Evolutionary conservation across 2,888 invertebrate species (phyloP).

Genomic region (Erebia epiphron): DNA sequence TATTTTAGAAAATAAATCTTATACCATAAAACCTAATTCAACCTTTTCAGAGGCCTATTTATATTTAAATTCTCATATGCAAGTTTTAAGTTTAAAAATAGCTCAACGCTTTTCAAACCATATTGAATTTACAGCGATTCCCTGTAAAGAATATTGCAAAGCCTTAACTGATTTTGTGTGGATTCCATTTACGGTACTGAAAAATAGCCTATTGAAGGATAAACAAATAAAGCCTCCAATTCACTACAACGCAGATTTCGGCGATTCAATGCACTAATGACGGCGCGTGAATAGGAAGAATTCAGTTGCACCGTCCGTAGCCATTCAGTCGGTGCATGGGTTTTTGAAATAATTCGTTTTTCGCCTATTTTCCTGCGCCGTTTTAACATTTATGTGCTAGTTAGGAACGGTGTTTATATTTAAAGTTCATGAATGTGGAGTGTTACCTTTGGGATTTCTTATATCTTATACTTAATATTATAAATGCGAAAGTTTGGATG

Average conservation of each 20-base stretch:
- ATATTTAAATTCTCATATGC: background rate
- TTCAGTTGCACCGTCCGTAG: conserved; percentile 58
- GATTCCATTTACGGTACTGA: conserved; percentile 37
- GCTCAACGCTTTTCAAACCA: conserved; percentile 17
- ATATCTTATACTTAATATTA: too few species aligned
- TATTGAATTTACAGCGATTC: conserved; percentile 36
- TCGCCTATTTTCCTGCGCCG: conserved; percentile 48
- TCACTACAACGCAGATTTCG: conserved; percentile 63
- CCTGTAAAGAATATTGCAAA: conserved; percentile 36
- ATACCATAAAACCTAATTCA: background rate
- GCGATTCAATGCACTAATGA: conserved; percentile 75
- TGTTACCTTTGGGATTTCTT: conserved; percentile 5
- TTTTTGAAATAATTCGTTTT: conserved; percentile 46
- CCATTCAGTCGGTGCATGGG: conserved; percentile 45
- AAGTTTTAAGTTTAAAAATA: conserved; percentile 17
- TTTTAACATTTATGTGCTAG: conserved; percentile 42
- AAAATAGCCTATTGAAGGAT: conserved; percentile 41
- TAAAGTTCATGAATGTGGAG: conserved; percentile 34
- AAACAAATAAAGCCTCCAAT: conserved; percentile 47
- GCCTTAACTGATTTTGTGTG: conserved; percentile 39
- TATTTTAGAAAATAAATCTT: background rate
- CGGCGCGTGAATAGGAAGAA: conserved; percentile 63
- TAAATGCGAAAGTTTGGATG: too few species aligned
- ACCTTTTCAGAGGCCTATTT: background rate
- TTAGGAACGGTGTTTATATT: conserved; percentile 32